A percentile compares a stretch with the other conserved stretches of the same genome.
phyloP scores from a whole-genome alignment of 2,113 vertebrate genomes.

The Hirundichthys speculiger region DNA sequence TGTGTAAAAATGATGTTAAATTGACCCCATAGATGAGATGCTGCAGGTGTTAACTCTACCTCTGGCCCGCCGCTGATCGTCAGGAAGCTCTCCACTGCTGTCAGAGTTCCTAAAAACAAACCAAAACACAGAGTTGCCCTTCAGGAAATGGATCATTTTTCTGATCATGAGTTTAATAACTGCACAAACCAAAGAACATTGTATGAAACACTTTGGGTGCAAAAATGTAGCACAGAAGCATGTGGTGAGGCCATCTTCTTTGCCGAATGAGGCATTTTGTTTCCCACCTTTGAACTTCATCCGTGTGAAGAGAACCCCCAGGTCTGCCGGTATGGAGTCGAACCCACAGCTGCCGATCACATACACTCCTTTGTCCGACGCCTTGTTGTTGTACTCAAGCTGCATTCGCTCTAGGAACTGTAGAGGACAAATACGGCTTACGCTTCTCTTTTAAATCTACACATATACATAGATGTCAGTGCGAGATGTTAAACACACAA shows the following conservation, averaged over 20 bases:
- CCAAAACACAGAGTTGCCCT: background rate
- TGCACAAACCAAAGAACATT: background rate
- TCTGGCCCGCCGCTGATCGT: constrained; percentile 79
- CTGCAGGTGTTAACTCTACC: constrained; percentile 72
- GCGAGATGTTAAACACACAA: too few relatives aligned
- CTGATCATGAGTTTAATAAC: background rate
- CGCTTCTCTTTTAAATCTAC: background rate
- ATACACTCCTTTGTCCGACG: constrained; percentile 87
- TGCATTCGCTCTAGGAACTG: constrained; percentile 91
- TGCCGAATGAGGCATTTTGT: background rate
- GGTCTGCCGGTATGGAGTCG: constrained; percentile 91
- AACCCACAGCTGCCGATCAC: constrained; percentile 92
- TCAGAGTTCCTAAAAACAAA: constrained; percentile 82
- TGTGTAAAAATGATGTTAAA: background rate
- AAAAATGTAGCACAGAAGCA: background rate
- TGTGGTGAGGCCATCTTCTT: background rate
- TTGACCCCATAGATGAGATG: background rate
- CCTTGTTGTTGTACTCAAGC: constrained; percentile 86
- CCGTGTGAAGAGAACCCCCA: constrained; percentile 88
- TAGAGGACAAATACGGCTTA: background rate
- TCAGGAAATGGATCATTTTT: too few relatives aligned
- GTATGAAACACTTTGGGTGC: background rate
- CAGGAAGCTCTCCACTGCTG: constrained; percentile 89
- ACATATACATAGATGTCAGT: too few relatives aligned
- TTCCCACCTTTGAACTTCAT: constrained; percentile 86